These are phyloP conservation scores for Ambastaia sidthimunki DNA, from an alignment of 2,797 vertebrate genomes.

Conservation along the genomic window DNA sequence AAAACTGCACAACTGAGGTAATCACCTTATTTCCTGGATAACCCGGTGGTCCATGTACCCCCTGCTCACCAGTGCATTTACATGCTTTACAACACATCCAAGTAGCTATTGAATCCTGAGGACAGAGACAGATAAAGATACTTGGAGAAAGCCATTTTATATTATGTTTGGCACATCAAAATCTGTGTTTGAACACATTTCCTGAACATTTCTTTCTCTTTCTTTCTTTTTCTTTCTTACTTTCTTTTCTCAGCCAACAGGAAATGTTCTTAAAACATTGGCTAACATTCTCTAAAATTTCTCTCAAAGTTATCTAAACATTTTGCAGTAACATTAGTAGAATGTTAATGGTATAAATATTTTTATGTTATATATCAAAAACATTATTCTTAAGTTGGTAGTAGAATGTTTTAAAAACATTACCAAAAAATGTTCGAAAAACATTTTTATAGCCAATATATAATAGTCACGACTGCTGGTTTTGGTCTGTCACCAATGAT, in stretches of 20 bases:
- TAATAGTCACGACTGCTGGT: background rate
- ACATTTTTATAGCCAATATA: too few species aligned
- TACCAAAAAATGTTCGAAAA: background rate
- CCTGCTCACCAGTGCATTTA: slow-evolving; percentile 85
- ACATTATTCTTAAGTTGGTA: too few species aligned
- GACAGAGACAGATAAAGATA: slow-evolving; percentile 22
- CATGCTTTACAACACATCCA: slow-evolving; percentile 84
- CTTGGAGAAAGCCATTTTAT: background rate
- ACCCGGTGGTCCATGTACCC: slow-evolving; percentile 76
- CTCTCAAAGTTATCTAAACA: too few species aligned
- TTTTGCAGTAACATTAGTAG: too few species aligned
- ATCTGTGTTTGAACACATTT: slow-evolving; percentile 4
- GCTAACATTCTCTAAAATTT: too few species aligned
- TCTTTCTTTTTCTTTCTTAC: background rate
- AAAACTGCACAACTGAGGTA: background rate
- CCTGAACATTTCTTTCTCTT: too few species aligned
- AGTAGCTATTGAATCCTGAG: slow-evolving; percentile 80
- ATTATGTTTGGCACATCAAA: background rate
- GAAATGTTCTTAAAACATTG: too few species aligned
- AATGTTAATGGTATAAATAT: background rate
- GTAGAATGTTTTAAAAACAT: too few species aligned
- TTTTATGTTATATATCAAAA: too few species aligned
- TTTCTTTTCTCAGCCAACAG: background rate
- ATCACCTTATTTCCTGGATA: slow-evolving; percentile 79
- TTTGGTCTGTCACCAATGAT: background rate